Conservation (phyloP, 2,888 invertebrate genomes). For the Nomada ruficornis region DNA sequence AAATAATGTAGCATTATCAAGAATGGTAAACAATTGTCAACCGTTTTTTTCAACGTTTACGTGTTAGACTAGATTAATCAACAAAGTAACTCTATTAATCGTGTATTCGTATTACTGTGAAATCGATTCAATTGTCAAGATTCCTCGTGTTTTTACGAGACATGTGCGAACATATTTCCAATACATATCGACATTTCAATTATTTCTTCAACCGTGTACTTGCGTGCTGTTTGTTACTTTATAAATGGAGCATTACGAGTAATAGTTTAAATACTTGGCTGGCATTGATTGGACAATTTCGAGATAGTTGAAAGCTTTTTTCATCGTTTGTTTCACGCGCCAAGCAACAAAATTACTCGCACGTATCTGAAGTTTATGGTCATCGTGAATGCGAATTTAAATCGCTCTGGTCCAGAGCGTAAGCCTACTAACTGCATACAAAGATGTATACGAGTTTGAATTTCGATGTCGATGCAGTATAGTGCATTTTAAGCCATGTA, state of each 20-base stretch:
- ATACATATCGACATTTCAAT: slow-evolving; percentile 4
- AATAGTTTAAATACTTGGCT: too few species aligned
- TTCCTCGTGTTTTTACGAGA: slow-evolving; percentile 56
- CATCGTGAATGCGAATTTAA: slow-evolving; percentile 27
- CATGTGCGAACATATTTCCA: slow-evolving; percentile 34
- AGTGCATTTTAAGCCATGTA: slow-evolving; percentile 35
- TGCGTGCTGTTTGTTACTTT: not conserved
- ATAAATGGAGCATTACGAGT: too few species aligned
- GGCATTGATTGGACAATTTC: too few species aligned
- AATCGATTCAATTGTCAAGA: slow-evolving; percentile 54
- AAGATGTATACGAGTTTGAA: slow-evolving; percentile 66
- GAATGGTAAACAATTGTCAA: slow-evolving; percentile 75
- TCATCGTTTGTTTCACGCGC: too few species aligned
- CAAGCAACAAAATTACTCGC: slow-evolving; percentile 10
- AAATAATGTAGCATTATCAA: slow-evolving; percentile 51
- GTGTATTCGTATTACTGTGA: slow-evolving; percentile 65
- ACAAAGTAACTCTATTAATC: slow-evolving; percentile 67
- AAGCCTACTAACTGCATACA: slow-evolving; percentile 51
- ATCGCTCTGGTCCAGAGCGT: slow-evolving; percentile 36
- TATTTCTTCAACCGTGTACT: not conserved
- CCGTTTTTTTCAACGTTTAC: slow-evolving; percentile 78
- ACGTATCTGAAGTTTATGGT: slow-evolving; percentile 33
- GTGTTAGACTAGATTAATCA: slow-evolving; percentile 74
- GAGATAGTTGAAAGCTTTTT: too few species aligned
- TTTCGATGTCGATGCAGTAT: slow-evolving; percentile 50